Evolutionary conservation across 2,797 vertebrate species (phyloP).

Genomic region (Trematomus bernacchii): DNA sequence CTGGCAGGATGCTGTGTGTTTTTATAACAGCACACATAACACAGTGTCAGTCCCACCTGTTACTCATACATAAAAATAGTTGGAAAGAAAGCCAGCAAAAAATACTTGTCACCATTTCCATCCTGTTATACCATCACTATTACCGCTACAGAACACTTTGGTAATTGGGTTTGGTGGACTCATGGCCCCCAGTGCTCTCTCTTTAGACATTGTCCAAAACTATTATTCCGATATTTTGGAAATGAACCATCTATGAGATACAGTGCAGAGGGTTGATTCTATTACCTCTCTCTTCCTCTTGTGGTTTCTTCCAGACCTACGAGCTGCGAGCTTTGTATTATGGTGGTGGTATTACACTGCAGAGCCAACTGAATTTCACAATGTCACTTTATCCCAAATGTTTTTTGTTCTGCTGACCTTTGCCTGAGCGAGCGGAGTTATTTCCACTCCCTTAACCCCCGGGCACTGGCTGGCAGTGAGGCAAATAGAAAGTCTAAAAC

Average conservation of each 20-base stretch:
- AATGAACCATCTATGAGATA: conserved; percentile 67
- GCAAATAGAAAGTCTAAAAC: conserved; percentile 62
- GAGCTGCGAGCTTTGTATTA: conserved; percentile 50
- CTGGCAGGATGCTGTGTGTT: conserved; percentile 9
- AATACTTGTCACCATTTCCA: conserved; percentile 45
- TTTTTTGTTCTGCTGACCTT: conserved; percentile 67
- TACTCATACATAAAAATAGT: conserved; percentile 14
- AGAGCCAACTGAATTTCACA: conserved; percentile 54
- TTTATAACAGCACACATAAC: conserved; percentile 10
- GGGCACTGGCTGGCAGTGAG: conserved; percentile 53
- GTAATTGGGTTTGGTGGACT: conserved; percentile 69
- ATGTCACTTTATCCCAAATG: conserved; percentile 63
- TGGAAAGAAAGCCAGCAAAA: conserved; percentile 23
- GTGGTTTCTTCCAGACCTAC: conserved; percentile 32
- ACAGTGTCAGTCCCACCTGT: conserved; percentile 11
- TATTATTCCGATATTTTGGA: conserved; percentile 68
- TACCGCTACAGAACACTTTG: conserved; percentile 51
- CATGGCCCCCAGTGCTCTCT: conserved; percentile 56
- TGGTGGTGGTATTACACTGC: conserved; percentile 40
- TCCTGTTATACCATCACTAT: conserved; percentile 29
- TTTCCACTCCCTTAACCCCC: conserved; percentile 55
- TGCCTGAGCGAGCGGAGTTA: conserved; percentile 50
- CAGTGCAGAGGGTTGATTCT: conserved; percentile 44
- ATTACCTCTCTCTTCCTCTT: conserved; percentile 30
- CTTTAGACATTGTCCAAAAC: conserved; percentile 64